Evolutionary conservation across 2,888 invertebrate genomes (phyloP).

Genomic region (Limenitis camilla): DNA sequence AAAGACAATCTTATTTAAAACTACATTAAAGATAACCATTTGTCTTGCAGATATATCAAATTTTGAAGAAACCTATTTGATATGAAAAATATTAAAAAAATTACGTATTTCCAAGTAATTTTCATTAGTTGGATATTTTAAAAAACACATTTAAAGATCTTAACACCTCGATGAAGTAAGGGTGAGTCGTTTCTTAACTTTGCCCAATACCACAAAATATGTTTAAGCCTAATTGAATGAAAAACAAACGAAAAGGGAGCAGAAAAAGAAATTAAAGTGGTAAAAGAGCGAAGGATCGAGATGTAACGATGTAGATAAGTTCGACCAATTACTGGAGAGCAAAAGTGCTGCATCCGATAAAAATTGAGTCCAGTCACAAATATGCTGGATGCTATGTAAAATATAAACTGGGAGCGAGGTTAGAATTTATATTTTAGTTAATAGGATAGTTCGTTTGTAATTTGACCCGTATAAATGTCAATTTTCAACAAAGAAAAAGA

Average conservation of each 20-base stretch:
- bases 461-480: no score
- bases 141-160: no score
- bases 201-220: conserved; percentile 7
- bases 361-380: conserved; percentile 50
- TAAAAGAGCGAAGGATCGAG: conserved; percentile 62
- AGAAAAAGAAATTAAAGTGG: conserved; percentile 58
- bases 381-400: conserved; percentile 39
- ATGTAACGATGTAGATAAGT: conserved; percentile 73
- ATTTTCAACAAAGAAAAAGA: no score
- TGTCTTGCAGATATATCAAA: no score
- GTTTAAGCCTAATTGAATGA: conserved; percentile 66
- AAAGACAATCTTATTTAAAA: no score
- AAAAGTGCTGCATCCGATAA: conserved; percentile 66
- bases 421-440: conserved; percentile 28
- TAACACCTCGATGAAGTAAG: no score
- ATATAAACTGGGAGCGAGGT: conserved; percentile 35
- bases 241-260: conserved; percentile 64
- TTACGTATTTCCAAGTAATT: no score
- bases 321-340: conserved; percentile 68
- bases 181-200: no score
- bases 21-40: no score
- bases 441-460: conserved; percentile 20
- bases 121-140: no score
- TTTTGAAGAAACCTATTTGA: no score
- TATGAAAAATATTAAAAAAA: no score